phyloP scores from a whole-genome alignment of 2,113 vertebrate genomes.

The Potamarius usumacintae region DNA sequence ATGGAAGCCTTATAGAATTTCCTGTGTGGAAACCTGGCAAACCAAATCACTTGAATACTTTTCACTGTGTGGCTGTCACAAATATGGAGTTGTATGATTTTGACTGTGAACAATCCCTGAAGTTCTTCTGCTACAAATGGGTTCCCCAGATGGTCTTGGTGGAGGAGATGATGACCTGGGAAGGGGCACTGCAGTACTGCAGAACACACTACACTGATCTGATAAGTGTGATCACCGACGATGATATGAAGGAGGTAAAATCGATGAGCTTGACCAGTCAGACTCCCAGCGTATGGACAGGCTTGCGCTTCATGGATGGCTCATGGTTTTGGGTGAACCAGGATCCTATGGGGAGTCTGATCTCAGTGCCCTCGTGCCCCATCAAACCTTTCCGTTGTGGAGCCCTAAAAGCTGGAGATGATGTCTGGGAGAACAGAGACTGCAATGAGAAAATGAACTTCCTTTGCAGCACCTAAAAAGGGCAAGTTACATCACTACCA shows the following conservation, averaged over 20 bases:
- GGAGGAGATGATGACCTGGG: background rate
- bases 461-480: background rate
- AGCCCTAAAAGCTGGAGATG: background rate
- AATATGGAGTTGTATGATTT: background rate
- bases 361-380: background rate
- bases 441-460: slow-evolving; percentile 19
- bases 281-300: background rate
- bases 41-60: background rate
- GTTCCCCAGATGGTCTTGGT: background rate
- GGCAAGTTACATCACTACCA: background rate
- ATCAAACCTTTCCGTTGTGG: background rate
- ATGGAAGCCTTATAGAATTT: background rate
- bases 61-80: background rate
- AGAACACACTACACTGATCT: background rate
- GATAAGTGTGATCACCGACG: background rate
- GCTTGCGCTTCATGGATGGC: slow-evolving; percentile 3
- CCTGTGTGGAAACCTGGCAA: background rate
- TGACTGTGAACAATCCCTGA: background rate
- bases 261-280: background rate
- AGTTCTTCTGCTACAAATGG: slow-evolving; percentile 17
- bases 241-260: background rate
- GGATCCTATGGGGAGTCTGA: background rate
- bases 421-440: background rate
- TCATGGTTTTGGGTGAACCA: slow-evolving; percentile 13
- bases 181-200: slow-evolving; percentile 8